Conservation (phyloP, 2,888 invertebrate species). For the Pristionchus entomophagus region DNA sequence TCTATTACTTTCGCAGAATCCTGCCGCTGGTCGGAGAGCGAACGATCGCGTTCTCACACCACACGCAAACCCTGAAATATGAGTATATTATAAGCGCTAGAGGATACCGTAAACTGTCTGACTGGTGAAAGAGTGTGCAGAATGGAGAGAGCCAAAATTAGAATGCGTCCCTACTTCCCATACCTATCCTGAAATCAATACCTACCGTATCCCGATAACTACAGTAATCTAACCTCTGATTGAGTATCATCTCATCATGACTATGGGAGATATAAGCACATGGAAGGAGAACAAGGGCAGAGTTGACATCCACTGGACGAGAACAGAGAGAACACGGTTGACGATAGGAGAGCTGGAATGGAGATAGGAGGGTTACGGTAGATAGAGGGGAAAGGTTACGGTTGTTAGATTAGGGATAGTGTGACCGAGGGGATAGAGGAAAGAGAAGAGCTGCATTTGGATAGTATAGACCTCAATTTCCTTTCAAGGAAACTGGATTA, state of each 20-base stretch:
- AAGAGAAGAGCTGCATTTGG: too few species aligned
- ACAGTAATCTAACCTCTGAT: constrained; percentile 25
- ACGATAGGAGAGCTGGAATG: constrained; percentile 35
- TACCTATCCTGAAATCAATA: too few species aligned
- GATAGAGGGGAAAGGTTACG: too few species aligned
- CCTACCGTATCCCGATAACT: neutral
- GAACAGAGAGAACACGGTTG: constrained; percentile 35
- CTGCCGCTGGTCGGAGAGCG: constrained; percentile 31
- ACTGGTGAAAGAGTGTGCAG: too few species aligned
- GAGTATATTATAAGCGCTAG: too few species aligned
- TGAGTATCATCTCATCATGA: constrained; percentile 38
- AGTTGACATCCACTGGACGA: neutral
- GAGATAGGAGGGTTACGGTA: neutral
- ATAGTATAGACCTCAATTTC: too few species aligned
- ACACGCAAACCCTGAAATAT: constrained; percentile 27
- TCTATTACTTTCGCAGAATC: neutral
- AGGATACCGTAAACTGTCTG: too few species aligned
- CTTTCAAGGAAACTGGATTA: too few species aligned
- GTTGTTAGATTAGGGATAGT: too few species aligned
- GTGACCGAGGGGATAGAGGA: too few species aligned
- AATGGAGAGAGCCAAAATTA: too few species aligned
- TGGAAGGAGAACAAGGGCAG: constrained; percentile 21
- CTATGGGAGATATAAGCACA: constrained; percentile 15
- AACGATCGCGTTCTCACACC: constrained; percentile 38
- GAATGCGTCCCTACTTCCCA: neutral